Base-by-base conservation (phyloP, 1,140 invertebrate genomes). In the Rhopalosiphum padi region DNA sequence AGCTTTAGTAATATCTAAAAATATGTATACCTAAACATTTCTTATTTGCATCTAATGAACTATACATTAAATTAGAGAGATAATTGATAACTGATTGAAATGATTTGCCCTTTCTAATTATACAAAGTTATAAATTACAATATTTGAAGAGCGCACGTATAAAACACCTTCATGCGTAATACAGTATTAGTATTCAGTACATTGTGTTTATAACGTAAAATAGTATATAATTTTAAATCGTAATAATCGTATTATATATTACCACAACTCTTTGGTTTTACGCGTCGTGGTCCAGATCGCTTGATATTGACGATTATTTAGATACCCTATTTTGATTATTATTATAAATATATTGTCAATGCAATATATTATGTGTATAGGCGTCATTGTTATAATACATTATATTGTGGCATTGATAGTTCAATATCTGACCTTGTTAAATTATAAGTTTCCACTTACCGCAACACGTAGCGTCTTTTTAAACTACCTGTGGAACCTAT, bases 401-500 rank as follows among this genome's bases (percentile, higher is more conserved):
- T 88, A 30, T 88, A 35, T n/a, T 60, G 51, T 55, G 35, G 22
- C n/a, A 35, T 48, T 88, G 7, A 48, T 85, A 25, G 25, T 37
- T 88, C 22, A 35, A 88, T 53, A 37, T 88, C n/a, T 88, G 18
- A 88, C 46, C 46, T 88, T 7, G n/a, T 53, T 35, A 51, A 88
- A 53, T 9, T 30, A 86, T 85, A 85, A 21, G 48, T 51, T 51
- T 21, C 2, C 48, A 23, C 23, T 35, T 22, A 88, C 53, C 53
- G 25, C 51, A 93, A 77, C 22, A 86, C 92, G 85, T 87, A 37
- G 43, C 6, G 83, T 85, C 18, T 43, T 46, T 46, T 83, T 83
- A 85, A 30, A 15, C 7, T 85, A 77, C n/a, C 11, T 11, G 11
- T 46, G 41, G 41, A 41, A 46, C 46, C 46, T 9, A 18, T 48